Percentiles rank a stretch among this genome's conserved stretches.
phyloP scores from a whole-genome alignment of 2,888 invertebrate genomes.

The Priocnemis perturbator region DNA sequence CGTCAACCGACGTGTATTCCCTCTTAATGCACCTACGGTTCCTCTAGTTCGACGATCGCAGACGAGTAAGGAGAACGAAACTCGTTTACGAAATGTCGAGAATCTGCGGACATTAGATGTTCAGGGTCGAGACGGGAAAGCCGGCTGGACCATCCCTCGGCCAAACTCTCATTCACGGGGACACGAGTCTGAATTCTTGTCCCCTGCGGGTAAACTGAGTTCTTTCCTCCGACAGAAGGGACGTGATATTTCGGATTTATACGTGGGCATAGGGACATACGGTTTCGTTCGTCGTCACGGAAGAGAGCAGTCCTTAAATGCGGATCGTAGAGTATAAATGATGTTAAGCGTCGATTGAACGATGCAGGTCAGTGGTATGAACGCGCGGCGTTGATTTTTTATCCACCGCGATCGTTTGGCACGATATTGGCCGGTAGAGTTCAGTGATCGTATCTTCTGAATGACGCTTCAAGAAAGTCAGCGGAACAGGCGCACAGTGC shows the following conservation, averaged over 20 bases:
- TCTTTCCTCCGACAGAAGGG: neutral
- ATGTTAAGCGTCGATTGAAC: no score
- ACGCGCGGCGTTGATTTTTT: no score
- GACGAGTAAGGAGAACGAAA: constrained; percentile 2
- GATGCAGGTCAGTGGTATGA: no score
- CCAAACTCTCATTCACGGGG: neutral
- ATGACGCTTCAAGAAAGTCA: no score
- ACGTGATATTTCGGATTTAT: constrained; percentile 34
- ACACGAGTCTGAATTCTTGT: neutral
- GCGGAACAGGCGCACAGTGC: no score
- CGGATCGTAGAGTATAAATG: no score
- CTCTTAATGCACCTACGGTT: neutral
- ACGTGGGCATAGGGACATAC: constrained; percentile 23
- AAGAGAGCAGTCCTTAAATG: no score
- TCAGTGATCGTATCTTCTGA: no score
- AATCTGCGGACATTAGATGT: constrained; percentile 2
- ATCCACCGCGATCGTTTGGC: no score
- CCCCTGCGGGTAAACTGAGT: neutral
- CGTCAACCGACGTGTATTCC: neutral
- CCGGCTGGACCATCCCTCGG: neutral
- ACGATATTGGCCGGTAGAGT: no score
- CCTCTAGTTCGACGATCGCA: no score
- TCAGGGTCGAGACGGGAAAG: neutral
- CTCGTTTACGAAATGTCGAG: constrained; percentile 10
- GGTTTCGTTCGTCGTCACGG: no score